Evolutionary conservation across 1,140 invertebrate species (phyloP).

Genomic region (Drosophila trapezifrons): DNA sequence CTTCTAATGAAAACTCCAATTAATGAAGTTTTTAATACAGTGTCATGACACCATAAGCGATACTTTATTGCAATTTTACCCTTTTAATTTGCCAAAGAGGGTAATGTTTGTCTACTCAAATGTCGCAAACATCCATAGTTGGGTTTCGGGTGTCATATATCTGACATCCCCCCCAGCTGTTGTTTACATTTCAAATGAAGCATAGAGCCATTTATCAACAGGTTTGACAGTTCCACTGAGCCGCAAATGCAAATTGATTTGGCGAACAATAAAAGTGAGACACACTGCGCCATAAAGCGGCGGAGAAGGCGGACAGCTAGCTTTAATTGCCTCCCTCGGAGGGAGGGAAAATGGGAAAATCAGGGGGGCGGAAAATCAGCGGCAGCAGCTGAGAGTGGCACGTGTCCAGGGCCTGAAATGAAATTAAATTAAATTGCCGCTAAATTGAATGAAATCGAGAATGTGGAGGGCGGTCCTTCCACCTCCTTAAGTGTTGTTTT

Average conservation of each 20-base stretch:
- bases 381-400: conserved; percentile 51
- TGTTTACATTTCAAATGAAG: conserved; percentile 15
- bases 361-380: background rate
- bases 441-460: conserved; percentile 76
- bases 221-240: conserved; percentile 25
- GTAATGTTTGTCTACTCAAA: background rate
- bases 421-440: conserved; percentile 77
- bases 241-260: conserved; percentile 59
- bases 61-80: background rate
- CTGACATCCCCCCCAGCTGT: conserved; percentile 1
- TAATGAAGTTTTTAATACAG: too few relatives aligned
- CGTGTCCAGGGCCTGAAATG: conserved; percentile 53
- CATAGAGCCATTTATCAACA: conserved; percentile 47
- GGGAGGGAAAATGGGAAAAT: conserved; percentile 7
- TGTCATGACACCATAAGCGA: too few relatives aligned
- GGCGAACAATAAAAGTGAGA: conserved; percentile 48
- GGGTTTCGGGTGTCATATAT: conserved; percentile 1
- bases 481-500: conserved; percentile 52
- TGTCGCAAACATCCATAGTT: background rate
- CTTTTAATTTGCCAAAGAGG: background rate
- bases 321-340: conserved; percentile 35
- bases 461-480: conserved; percentile 10
- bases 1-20: too few relatives aligned
- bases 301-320: background rate
- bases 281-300: conserved; percentile 11